phyloP scores from a whole-genome alignment of 2,888 invertebrate genomes.

The Labia minor region DNA sequence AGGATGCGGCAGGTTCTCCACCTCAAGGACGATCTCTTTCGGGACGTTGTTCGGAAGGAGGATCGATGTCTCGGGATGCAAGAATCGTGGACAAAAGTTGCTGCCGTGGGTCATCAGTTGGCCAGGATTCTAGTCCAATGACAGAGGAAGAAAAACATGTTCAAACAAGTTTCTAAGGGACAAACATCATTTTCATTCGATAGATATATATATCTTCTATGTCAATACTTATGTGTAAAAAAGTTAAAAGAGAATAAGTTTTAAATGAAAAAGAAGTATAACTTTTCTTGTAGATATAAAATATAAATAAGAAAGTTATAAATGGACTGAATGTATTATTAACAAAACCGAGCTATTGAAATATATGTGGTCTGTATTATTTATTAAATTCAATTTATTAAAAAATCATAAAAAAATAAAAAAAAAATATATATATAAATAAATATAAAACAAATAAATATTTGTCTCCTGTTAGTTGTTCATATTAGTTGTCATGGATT shows the following conservation, averaged over 20 bases:
- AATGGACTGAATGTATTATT: no score
- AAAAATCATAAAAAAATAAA: no score
- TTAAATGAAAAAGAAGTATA: background rate
- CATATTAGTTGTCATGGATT: no score
- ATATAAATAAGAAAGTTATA: slow-evolving; percentile 7
- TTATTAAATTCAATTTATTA: no score
- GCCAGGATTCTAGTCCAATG: slow-evolving; percentile 42
- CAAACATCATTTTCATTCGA: background rate
- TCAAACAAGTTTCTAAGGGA: background rate
- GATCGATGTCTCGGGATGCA: slow-evolving; percentile 60
- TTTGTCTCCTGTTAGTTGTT: no score
- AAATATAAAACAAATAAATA: no score
- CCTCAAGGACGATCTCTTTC: slow-evolving; percentile 78
- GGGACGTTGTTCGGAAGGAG: slow-evolving; percentile 79
- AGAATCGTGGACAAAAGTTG: slow-evolving; percentile 70
- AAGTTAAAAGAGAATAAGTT: slow-evolving; percentile 16
- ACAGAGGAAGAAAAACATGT: background rate
- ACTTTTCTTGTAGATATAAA: background rate
- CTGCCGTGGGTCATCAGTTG: slow-evolving; percentile 48
- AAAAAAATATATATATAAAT: no score
- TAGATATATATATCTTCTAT: no score
- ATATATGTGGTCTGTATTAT: no score
- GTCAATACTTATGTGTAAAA: no score
- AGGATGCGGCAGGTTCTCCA: slow-evolving; percentile 81
- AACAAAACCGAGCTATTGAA: no score